phyloP scores from a whole-genome alignment of 2,888 invertebrate genomes.

The Lasioglossum pauxillum region DNA sequence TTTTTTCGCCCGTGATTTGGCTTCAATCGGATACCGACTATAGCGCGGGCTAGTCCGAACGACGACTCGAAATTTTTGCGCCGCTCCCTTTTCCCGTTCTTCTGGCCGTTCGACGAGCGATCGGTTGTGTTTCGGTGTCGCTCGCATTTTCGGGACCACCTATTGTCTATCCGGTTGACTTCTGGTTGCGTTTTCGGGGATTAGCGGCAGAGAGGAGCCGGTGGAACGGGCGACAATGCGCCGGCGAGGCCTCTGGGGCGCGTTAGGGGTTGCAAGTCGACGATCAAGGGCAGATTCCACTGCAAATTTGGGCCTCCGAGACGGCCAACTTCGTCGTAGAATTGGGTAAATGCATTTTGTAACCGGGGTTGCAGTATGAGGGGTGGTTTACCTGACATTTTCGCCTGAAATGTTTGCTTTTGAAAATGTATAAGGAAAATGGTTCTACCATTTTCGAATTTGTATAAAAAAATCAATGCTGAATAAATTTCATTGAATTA shows the following conservation, averaged over 20 bases:
- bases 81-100: constrained; percentile 35
- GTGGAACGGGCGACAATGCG: background rate
- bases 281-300: background rate
- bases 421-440: background rate
- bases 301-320: background rate
- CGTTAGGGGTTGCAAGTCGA: background rate
- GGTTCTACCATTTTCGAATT: background rate
- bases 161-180: constrained; percentile 21
- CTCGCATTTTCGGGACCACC: constrained; percentile 41
- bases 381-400: background rate
- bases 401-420: background rate
- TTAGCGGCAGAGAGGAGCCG: background rate
- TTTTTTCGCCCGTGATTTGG: constrained; percentile 55
- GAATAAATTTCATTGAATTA: too few species aligned
- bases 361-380: background rate
- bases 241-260: background rate
- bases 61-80: constrained; percentile 57
- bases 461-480: too few species aligned
- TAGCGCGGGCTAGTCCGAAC: constrained; percentile 50
- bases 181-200: background rate
- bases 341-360: background rate
- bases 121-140: constrained; percentile 30
- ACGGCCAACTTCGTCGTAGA: background rate
- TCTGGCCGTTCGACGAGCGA: constrained; percentile 33
- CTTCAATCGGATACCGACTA: constrained; percentile 68